phyloP scores from a whole-genome alignment of 2,113 vertebrate genomes.

The Nycticorax nycticorax region DNA sequence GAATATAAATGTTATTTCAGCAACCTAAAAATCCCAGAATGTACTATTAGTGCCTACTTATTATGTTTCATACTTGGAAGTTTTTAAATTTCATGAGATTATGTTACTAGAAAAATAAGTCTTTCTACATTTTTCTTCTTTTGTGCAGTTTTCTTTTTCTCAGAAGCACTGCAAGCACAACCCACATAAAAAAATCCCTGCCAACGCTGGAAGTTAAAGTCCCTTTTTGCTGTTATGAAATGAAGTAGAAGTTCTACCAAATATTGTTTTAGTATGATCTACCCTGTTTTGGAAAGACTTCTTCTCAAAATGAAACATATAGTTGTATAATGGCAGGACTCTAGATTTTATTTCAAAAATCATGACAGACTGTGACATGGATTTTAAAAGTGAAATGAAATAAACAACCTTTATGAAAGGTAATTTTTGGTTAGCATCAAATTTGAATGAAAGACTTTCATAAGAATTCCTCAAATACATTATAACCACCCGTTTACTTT shows the following conservation, averaged over 20 bases:
- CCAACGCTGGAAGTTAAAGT: neutral
- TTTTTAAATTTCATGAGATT: neutral
- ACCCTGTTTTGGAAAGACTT: neutral
- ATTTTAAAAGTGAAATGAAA: neutral
- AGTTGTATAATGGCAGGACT: neutral
- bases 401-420: neutral
- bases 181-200: neutral
- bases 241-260: neutral
- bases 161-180: neutral
- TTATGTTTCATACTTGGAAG: neutral
- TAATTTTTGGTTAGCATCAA: neutral
- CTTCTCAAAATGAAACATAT: neutral
- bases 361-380: neutral
- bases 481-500: rapidly evolving
- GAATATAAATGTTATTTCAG: neutral
- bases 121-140: neutral
- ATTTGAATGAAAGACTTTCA: neutral
- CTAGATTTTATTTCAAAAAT: neutral
- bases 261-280: neutral
- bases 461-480: neutral
- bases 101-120: neutral
- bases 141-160: neutral
- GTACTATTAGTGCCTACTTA: neutral
- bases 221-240: neutral
- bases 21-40: neutral